Base-by-base conservation (phyloP, 2,888 invertebrate species). In the Meganola albula region DNA sequence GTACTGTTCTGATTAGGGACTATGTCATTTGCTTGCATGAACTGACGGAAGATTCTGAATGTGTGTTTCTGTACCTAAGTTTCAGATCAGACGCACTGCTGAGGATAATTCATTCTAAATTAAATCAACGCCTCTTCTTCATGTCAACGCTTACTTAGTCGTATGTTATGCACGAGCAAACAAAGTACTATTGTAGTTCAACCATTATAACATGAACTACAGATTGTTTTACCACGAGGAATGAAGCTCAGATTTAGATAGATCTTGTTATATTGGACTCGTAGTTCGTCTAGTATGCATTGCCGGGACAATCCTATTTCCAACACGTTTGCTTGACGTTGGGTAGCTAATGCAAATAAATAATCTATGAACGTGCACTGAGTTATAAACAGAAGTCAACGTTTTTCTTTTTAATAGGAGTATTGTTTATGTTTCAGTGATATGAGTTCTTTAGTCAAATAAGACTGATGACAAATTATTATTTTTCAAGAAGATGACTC, bases 211-310 rank as follows among this genome's bases (percentile, higher is more conserved):
- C 27, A 13, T 31, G 40, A 44, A 21, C 42, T 25, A 1, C 6
- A 2, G 9, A 7, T 6, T n/a, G 12, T 26, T 14, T 26, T 4
- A 2, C 8, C 3, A n/a, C n/a, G n/a, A n/a, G n/a, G n/a, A n/a
- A n/a, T n/a, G n/a, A n/a, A n/a, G n/a, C n/a, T n/a, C n/a, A n/a
- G n/a, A n/a, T n/a, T n/a, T n/a, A n/a, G n/a, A 12, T 24, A 24
- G 45, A 7, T 48, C 38, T 31, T 4, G 18, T 9, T 39, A 37
- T 6, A 14, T n/a, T 48, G 35, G 58, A 2, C 20, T 4, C 12
- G 24, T 12, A 30, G 44, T 40, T 60, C 41, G 47, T 58, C 50
- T 53, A 27, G 48, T 57, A 58, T 61, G 59, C 62, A 63, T 60
- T 54, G 51, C 53, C 10, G 26, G 34, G 51, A 48, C 53, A 53